These are phyloP conservation scores for Megamerina dolium DNA, from an alignment of 2,888 invertebrate genomes.

Conservation along the genomic window DNA sequence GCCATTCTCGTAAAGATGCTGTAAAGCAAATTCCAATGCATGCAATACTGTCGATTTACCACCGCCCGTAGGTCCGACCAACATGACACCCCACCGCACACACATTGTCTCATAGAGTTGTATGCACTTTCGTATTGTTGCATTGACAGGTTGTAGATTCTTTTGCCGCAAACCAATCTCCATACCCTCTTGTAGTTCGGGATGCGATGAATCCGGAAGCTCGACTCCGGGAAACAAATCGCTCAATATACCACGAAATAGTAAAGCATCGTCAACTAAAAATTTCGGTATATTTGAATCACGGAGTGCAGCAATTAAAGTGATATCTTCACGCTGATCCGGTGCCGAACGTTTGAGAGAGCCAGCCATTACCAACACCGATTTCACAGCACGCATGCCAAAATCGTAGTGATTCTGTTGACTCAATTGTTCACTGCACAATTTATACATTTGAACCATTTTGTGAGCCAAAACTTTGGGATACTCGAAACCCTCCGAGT, in stretches of 20 bases:
- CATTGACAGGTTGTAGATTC: conserved; percentile 59
- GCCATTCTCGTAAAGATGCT: conserved; percentile 58
- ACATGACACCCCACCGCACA: conserved; percentile 87
- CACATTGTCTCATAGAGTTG: conserved; percentile 87
- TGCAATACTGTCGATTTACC: conserved; percentile 76
- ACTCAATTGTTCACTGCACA: conserved; percentile 85
- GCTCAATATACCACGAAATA: conserved; percentile 83
- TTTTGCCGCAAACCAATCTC: conserved; percentile 53
- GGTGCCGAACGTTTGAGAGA: conserved; percentile 79
- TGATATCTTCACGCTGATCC: conserved; percentile 76
- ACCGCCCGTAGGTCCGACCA: conserved; percentile 84
- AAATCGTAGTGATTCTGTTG: conserved; percentile 92
- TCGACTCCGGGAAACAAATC: conserved; percentile 82
- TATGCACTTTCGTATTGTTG: conserved; percentile 52
- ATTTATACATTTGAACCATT: conserved; percentile 89
- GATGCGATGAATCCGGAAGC: conserved; percentile 75
- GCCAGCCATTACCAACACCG: conserved; percentile 89
- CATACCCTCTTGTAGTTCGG: conserved; percentile 63
- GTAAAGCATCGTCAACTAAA: conserved; percentile 72
- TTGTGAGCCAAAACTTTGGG: conserved; percentile 82
- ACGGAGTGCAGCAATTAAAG: conserved; percentile 75
- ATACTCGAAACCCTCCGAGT: conserved; percentile 87
- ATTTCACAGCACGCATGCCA: conserved; percentile 90
- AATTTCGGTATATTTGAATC: conserved; percentile 91
- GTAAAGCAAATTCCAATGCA: conserved; percentile 66